Conservation (phyloP, 1,140 invertebrate genomes). For the Calephelis virginiensis region DNA sequence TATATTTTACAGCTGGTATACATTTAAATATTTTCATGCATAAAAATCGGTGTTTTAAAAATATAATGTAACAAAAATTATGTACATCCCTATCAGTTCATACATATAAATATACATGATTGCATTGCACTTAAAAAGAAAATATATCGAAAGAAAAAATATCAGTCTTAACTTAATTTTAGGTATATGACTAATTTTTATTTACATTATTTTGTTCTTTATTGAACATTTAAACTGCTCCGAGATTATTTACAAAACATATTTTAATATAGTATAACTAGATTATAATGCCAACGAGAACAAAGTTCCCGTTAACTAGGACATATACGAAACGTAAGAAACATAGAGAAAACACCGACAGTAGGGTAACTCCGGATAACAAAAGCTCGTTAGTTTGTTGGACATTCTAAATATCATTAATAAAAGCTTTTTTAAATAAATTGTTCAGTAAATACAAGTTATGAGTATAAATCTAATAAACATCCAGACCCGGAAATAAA, state of each 20-base stretch:
- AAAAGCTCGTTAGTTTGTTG: too few species aligned
- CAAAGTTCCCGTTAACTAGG: constrained; percentile 15
- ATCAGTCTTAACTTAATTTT: constrained; percentile 73
- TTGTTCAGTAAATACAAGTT: too few species aligned
- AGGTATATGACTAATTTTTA: constrained; percentile 59
- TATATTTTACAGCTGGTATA: too few species aligned
- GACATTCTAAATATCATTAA: too few species aligned
- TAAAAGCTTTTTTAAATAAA: too few species aligned
- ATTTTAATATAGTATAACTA: constrained; percentile 21
- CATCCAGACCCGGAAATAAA: too few species aligned
- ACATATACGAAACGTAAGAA: constrained; percentile 20
- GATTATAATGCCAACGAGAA: constrained; percentile 13
- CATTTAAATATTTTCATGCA: too few species aligned
- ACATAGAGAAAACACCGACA: constrained; percentile 21
- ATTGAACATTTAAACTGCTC: constrained; percentile 29
- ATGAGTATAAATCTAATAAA: too few species aligned
- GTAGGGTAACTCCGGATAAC: too few species aligned
- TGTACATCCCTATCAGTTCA: background rate
- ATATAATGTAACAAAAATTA: too few species aligned
- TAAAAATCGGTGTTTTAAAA: too few species aligned
- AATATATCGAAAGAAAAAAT: constrained; percentile 55
- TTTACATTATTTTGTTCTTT: constrained; percentile 42
- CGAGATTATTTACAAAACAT: constrained; percentile 43
- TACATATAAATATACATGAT: background rate
- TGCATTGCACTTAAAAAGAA: constrained; percentile 29